Conservation (phyloP, 2,797 vertebrate genomes). For the Anabacerthia variegaticeps region DNA sequence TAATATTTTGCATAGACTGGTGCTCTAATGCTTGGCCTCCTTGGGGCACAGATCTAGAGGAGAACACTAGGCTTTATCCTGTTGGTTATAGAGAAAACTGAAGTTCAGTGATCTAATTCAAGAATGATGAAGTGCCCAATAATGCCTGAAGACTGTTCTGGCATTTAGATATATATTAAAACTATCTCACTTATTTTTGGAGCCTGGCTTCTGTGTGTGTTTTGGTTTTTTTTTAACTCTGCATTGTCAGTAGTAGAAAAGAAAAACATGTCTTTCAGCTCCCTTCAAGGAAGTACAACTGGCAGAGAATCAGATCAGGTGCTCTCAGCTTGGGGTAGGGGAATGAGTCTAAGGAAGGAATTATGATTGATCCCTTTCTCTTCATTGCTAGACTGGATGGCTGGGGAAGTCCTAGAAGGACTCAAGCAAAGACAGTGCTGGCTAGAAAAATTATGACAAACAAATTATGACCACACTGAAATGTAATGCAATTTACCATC, state of each 20-base stretch:
- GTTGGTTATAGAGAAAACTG: background rate
- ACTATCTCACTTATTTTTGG: background rate
- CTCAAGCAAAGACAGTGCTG: background rate
- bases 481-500: background rate
- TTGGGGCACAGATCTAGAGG: background rate
- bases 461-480: background rate
- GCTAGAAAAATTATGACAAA: background rate
- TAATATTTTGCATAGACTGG: background rate
- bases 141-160: background rate
- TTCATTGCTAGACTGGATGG: background rate
- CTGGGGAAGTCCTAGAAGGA: background rate
- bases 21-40: background rate
- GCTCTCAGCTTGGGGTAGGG: background rate
- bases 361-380: background rate
- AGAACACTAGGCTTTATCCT: background rate
- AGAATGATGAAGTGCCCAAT: background rate
- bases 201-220: background rate
- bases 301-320: background rate
- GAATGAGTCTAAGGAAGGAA: background rate
- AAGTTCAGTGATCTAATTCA: constrained; percentile 11
- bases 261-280: background rate
- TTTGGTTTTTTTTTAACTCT: background rate
- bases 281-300: background rate
- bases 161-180: background rate
- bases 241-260: background rate